These are phyloP conservation scores for Sparidentex hasta DNA, from an alignment of 2,797 vertebrate genomes.

Conservation along the genomic window DNA sequence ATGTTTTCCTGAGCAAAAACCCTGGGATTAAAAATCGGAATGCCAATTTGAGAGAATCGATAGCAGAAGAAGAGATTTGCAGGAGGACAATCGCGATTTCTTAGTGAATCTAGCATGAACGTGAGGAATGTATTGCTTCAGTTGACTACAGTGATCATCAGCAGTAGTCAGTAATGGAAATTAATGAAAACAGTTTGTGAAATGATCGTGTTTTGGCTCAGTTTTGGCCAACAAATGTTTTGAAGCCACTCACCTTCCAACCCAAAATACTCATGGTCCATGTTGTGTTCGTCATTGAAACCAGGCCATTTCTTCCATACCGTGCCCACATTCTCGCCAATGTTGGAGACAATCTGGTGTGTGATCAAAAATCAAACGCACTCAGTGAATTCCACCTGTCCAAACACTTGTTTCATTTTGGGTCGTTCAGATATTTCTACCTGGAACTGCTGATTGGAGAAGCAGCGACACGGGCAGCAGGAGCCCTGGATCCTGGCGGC, in stretches of 20 bases:
- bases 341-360: constrained; percentile 79
- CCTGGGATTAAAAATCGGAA: too few species aligned
- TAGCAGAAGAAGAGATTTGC: too few species aligned
- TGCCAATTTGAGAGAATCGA: too few species aligned
- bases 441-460: constrained; percentile 84
- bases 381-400: neutral
- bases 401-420: neutral
- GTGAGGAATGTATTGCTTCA: too few species aligned
- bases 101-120: too few species aligned
- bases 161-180: too few species aligned
- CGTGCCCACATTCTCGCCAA: constrained; percentile 77
- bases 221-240: too few species aligned
- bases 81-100: too few species aligned
- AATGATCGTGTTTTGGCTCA: too few species aligned
- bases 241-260: constrained; percentile 82
- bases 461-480: constrained; percentile 85
- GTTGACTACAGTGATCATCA: too few species aligned
- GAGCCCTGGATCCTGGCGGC: constrained; percentile 73
- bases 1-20: too few species aligned
- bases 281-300: constrained; percentile 84
- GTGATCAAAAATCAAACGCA: constrained; percentile 4
- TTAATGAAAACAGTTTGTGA: too few species aligned
- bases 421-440: constrained; percentile 58
- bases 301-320: constrained; percentile 88
- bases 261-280: constrained; percentile 90